Percentiles rank a stretch among this genome's conserved stretches.
Evolutionary conservation across 2,888 invertebrate genomes (phyloP).

Genomic region (Gonocerus acuteangulatus): DNA sequence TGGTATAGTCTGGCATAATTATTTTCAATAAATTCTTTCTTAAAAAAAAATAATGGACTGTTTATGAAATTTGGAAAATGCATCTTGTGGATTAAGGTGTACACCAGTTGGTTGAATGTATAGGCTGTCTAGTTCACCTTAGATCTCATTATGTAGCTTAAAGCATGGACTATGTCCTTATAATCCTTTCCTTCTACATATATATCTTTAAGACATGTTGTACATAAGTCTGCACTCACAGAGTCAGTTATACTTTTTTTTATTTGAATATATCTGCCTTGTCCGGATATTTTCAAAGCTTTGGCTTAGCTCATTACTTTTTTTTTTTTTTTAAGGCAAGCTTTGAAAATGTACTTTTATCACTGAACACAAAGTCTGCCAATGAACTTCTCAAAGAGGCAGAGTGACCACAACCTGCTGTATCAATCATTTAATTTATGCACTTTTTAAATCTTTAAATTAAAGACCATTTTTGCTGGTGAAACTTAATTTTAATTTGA

Average conservation of each 20-base stretch:
- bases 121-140: not conserved
- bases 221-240: constrained; percentile 22
- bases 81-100: not conserved
- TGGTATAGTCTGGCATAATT: too few relatives aligned
- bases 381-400: not conserved
- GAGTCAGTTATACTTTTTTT: not conserved
- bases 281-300: constrained; percentile 21
- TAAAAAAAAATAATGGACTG: not conserved
- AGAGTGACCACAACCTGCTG: not conserved
- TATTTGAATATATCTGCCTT: constrained; percentile 1
- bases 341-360: constrained; percentile 23
- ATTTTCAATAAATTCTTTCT: too few relatives aligned
- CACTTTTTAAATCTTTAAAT: not conserved
- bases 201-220: constrained; percentile 12
- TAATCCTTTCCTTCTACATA: not conserved
- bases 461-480: too few relatives aligned
- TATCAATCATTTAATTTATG: not conserved
- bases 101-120: not conserved
- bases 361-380: constrained; percentile 16
- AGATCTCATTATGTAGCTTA: not conserved
- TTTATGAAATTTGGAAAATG: not conserved
- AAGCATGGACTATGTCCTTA: not conserved
- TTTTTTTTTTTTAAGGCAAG: constrained; percentile 5
- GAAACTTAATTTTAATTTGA: too few relatives aligned
- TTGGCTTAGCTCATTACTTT: constrained; percentile 9